Base-by-base conservation (phyloP, 1,140 invertebrate genomes). In the Odontomachus brunneus region DNA sequence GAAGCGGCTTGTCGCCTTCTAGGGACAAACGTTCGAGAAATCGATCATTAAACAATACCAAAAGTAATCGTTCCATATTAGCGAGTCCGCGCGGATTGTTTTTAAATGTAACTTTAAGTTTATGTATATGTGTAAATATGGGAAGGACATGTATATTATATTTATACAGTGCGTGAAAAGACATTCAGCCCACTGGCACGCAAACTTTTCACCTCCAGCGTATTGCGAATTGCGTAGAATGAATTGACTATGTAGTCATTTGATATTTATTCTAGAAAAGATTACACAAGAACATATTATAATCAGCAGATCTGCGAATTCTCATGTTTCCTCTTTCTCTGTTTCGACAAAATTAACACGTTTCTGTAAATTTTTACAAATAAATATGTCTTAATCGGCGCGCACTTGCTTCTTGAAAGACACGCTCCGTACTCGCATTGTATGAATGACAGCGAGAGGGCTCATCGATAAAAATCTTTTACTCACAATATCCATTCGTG, bases 21-120 rank as follows among this genome's bases (percentile, higher is more conserved):
- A 4, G 26, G 26, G 19, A 59, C 19, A 44, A 72, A 83, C 57
- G 82, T 86, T 89, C 80, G 72, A 87, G 83, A 86, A 90, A 88
- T 81, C 85, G 85, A 88, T 87, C 62, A 67, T 75, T n/a, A 59
- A 89, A 75, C 89, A 90, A 84, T 88, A 91, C 89, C 87, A 91
- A 91, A 91, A 90, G 75, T 85, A 86, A 91, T 89, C 86, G 87
- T 88, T 90, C 83, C 85, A 51, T 80, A 51, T 15, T 63, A 44
- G 17, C 51, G 63, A 83, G 60, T 55, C 57, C 48, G 59, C 48
- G 59, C 59, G 24, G 78, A 26, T 60, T 60, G 62, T 73, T 84
- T 84, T 55, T 76, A 85, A 60, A 62, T 57, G 26, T 84, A 74
- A 84, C 5, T 29, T 55, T 66, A 83, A 80, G 44, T 51, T n/a